These are phyloP conservation scores for Drosophila watanabei DNA, from an alignment of 1,140 invertebrate species.

Conservation along the genomic window DNA sequence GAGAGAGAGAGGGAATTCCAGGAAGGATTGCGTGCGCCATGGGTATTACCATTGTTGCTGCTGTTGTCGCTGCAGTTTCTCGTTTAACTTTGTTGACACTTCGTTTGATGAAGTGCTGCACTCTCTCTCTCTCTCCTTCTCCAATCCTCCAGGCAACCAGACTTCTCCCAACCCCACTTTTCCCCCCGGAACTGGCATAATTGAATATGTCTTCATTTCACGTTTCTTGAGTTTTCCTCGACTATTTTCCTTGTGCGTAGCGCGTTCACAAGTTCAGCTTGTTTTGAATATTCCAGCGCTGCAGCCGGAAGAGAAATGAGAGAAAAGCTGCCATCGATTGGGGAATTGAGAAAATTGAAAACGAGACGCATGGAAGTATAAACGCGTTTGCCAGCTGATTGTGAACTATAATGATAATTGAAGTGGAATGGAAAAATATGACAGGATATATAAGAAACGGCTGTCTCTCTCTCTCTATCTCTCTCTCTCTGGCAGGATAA, in stretches of 20 bases:
- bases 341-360: constrained; percentile 70
- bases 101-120: constrained; percentile 68
- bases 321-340: constrained; percentile 58
- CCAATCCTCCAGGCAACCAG: constrained; percentile 15
- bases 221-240: constrained; percentile 42
- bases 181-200: constrained; percentile 46
- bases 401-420: constrained; percentile 60
- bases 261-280: constrained; percentile 7
- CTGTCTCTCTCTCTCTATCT: neutral
- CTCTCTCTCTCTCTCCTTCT: constrained; percentile 24
- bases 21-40: constrained; percentile 57
- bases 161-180: neutral
- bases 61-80: constrained; percentile 67
- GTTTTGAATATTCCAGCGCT: constrained; percentile 67
- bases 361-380: constrained; percentile 61
- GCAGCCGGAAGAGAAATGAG: constrained; percentile 32
- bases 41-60: constrained; percentile 61
- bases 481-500: constrained; percentile 6
- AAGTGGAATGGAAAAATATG: constrained; percentile 55
- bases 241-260: constrained; percentile 25
- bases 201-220: constrained; percentile 63
- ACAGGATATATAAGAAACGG: constrained; percentile 7
- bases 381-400: constrained; percentile 51
- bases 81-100: constrained; percentile 78
- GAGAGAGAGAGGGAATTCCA: constrained; percentile 7